Percentiles rank a stretch among this genome's conserved stretches.
Evolutionary conservation across 53 echinoderm and acorn worm genomes (phyloP).

Genomic region (Stichopus horrens): DNA sequence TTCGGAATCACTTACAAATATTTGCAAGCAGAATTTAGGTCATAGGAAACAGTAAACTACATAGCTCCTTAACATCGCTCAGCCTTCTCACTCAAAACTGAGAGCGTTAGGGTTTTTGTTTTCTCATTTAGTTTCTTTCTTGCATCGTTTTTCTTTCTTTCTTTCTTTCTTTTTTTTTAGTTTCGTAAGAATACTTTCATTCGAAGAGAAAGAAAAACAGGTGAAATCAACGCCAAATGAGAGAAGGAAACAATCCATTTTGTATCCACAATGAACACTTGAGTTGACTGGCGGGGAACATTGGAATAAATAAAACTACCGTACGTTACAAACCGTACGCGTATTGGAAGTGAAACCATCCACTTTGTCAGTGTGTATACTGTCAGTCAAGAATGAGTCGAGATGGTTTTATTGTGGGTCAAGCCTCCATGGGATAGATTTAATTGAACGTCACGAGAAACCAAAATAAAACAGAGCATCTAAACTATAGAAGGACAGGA

Average conservation of each 20-base stretch:
- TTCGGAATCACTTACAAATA: slow-evolving; percentile 5
- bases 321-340: neutral
- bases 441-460: neutral
- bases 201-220: neutral
- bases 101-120: too few relatives aligned
- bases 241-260: neutral
- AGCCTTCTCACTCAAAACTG: too few relatives aligned
- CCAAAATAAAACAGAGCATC: too few relatives aligned
- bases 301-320: neutral
- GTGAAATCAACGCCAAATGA: neutral
- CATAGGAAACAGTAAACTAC: neutral
- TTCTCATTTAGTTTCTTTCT: too few relatives aligned
- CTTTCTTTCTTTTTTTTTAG: too few relatives aligned
- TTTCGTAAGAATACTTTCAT: too few relatives aligned
- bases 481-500: too few relatives aligned
- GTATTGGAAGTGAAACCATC: neutral
- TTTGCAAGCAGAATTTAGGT: slow-evolving; percentile 35
- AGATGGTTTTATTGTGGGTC: neutral
- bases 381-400: neutral
- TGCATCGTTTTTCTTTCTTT: too few relatives aligned
- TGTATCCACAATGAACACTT: neutral
- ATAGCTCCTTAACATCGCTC: neutral
- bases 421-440: neutral
- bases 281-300: neutral
- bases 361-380: neutral